Conservation (phyloP, 2,888 invertebrate genomes). For the Sarcophaga carnaria region DNA sequence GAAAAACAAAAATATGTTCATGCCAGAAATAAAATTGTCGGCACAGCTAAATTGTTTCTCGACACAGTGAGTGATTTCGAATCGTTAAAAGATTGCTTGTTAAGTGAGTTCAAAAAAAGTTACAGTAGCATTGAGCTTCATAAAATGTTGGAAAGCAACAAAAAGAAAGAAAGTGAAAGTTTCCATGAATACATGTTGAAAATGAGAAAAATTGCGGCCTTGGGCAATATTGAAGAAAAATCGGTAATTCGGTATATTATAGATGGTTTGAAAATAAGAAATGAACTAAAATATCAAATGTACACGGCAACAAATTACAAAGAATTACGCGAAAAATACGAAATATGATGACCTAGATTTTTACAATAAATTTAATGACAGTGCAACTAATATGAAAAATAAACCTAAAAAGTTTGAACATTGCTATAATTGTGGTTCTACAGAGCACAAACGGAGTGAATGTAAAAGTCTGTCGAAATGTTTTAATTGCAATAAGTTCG, state of each 20-base stretch:
- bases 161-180: conserved; percentile 31
- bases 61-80: conserved; percentile 25
- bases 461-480: conserved; percentile 16
- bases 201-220: conserved; percentile 40
- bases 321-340: conserved; percentile 19
- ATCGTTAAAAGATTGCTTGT: neutral
- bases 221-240: conserved; percentile 33
- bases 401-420: conserved; percentile 21
- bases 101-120: conserved; percentile 34
- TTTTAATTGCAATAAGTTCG: conserved; percentile 19
- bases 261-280: conserved; percentile 34
- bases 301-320: conserved; percentile 1
- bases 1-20: conserved; percentile 53
- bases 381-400: conserved; percentile 22
- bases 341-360: neutral
- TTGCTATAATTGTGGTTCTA: conserved; percentile 25
- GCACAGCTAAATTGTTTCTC: conserved; percentile 3
- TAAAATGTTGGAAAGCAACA: conserved; percentile 22
- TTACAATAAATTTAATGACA: neutral
- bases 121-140: conserved; percentile 33
- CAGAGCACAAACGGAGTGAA: conserved; percentile 20
- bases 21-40: conserved; percentile 24
- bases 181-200: conserved; percentile 35
- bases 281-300: conserved; percentile 24
- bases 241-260: conserved; percentile 33